A percentile compares a stretch with the other conserved stretches of the same genome.
phyloP scores from a whole-genome alignment of 2,113 vertebrate species.

The Donacobius atricapilla region DNA sequence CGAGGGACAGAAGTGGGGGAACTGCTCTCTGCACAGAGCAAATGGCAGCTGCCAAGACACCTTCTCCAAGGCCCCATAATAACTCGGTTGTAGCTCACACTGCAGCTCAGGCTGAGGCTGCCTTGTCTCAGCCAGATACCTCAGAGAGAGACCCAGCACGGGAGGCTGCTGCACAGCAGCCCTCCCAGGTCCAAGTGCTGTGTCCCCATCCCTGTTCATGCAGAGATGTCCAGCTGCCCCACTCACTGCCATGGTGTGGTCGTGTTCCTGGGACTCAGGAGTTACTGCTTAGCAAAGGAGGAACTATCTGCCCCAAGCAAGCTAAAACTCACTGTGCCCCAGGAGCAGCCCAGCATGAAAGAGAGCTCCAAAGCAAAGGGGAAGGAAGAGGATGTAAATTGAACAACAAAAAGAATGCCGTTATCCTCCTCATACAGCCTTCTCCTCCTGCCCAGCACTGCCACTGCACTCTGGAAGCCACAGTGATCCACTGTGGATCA shows the following conservation, averaged over 20 bases:
- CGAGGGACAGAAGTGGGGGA: neutral
- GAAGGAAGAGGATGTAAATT: neutral
- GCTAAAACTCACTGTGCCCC: neutral
- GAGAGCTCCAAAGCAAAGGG: neutral
- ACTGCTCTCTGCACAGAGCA: neutral
- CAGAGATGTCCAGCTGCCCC: neutral
- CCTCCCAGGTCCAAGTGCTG: neutral
- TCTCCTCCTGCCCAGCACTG: neutral
- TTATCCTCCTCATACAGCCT: neutral
- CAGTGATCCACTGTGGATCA: neutral
- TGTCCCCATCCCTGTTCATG: neutral
- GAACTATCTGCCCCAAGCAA: neutral
- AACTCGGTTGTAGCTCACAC: neutral
- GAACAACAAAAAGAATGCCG: neutral
- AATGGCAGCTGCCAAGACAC: slow-evolving; percentile 43
- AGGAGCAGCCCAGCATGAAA: neutral
- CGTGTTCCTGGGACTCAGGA: neutral
- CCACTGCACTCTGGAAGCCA: neutral
- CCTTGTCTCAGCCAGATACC: neutral
- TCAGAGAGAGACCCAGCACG: neutral
- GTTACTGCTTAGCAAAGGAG: neutral
- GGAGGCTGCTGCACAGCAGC: neutral
- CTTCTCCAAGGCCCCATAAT: slow-evolving; percentile 31
- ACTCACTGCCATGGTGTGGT: neutral
- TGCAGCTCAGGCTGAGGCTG: neutral